Conservation (phyloP, 2,888 invertebrate species). For the Germaria angustata region DNA sequence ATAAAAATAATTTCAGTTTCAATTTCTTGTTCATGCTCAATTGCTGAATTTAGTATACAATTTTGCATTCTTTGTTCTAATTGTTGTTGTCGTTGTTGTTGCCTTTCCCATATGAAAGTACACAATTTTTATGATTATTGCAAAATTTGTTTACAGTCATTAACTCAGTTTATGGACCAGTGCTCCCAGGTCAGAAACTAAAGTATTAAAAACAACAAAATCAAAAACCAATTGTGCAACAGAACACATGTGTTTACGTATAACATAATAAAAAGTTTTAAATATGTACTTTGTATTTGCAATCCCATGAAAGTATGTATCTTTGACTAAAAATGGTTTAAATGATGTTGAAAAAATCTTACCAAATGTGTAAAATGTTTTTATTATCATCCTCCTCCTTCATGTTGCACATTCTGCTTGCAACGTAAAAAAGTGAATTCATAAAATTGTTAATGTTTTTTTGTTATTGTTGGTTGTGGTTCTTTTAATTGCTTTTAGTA, state of each 20-base stretch:
- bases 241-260: slow-evolving; percentile 28
- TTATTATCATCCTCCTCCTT: neutral
- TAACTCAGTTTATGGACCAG: slow-evolving; percentile 55
- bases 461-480: slow-evolving; percentile 31
- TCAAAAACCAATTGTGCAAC: neutral
- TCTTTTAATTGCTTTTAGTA: neutral
- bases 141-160: slow-evolving; percentile 58
- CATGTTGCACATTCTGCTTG: neutral
- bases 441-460: slow-evolving; percentile 32
- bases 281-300: slow-evolving; percentile 15
- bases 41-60: neutral
- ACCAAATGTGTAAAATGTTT: slow-evolving; percentile 31
- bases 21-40: slow-evolving; percentile 18
- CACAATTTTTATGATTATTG: slow-evolving; percentile 61
- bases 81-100: neutral
- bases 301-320: slow-evolving; percentile 13
- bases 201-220: neutral
- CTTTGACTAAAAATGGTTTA: neutral
- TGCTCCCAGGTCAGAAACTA: slow-evolving; percentile 34
- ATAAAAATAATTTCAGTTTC: slow-evolving; percentile 30
- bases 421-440: slow-evolving; percentile 18
- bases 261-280: slow-evolving; percentile 34
- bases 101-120: neutral
- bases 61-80: neutral
- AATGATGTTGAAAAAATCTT: neutral